Evolutionary conservation across 2,113 vertebrate genomes (phyloP).

Genomic region (Melospiza georgiana): DNA sequence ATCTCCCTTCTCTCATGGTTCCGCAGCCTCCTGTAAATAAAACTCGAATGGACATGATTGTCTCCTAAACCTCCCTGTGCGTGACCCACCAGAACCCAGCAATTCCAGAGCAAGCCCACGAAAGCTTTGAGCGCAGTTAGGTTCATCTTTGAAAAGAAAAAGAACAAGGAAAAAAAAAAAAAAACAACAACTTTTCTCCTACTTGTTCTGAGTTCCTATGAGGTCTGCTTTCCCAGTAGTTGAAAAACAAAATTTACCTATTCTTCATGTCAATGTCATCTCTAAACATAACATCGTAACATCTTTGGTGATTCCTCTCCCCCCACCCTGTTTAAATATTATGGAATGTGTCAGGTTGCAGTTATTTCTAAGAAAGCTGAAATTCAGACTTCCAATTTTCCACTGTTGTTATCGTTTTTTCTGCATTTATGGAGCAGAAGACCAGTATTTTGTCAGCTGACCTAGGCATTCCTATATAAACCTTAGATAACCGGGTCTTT

Average conservation of each 20-base stretch:
- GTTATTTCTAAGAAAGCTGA: constrained; percentile 78
- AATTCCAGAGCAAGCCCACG: constrained; percentile 89
- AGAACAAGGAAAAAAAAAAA: constrained; percentile 47
- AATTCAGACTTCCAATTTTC: constrained; percentile 80
- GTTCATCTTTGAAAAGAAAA: constrained; percentile 83
- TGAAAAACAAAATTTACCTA: constrained; percentile 78
- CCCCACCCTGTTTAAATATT: constrained; percentile 74
- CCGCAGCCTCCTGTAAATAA: constrained; percentile 97
- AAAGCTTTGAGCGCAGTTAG: constrained; percentile 78
- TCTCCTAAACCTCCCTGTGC: constrained; percentile 87
- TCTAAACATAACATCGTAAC: constrained; percentile 71
- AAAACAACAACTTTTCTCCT: constrained; percentile 41
- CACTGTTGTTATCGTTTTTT: constrained; percentile 76
- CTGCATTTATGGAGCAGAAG: constrained; percentile 77
- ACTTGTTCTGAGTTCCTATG: constrained; percentile 65
- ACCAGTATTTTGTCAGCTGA: constrained; percentile 75
- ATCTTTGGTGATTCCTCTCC: constrained; percentile 72
- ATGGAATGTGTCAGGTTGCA: constrained; percentile 72
- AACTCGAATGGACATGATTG: constrained; percentile 98
- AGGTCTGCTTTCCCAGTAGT: constrained; percentile 67
- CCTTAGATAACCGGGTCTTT: constrained; percentile 72
- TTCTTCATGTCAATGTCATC: constrained; percentile 80
- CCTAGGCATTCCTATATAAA: constrained; percentile 79
- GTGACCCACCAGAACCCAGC: constrained; percentile 84
- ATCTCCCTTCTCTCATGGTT: constrained; percentile 98